Percentiles rank a stretch among this genome's conserved stretches.
Evolutionary conservation across 2,797 vertebrate genomes (phyloP).

Genomic region (Sardinella longiceps): DNA sequence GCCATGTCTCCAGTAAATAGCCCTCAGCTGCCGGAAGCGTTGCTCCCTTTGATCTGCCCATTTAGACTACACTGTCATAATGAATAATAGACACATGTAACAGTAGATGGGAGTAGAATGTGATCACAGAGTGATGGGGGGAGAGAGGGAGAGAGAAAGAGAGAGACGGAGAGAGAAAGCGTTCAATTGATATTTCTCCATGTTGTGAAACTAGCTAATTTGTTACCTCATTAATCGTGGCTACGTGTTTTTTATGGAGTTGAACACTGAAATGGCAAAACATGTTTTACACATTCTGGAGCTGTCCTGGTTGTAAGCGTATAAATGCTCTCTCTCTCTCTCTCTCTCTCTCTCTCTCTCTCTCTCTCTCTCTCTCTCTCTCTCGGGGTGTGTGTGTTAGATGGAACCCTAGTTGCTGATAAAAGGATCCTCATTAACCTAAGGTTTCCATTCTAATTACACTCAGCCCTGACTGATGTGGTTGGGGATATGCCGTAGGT

Average conservation of each 20-base stretch:
- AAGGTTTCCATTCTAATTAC: neutral
- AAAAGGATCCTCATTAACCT: neutral
- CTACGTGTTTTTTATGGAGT: neutral
- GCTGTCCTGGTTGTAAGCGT: neutral
- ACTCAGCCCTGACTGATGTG: neutral
- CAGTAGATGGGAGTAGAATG: neutral
- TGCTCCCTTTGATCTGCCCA: neutral
- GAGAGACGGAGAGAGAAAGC: slow-evolving; percentile 32
- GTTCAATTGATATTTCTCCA: neutral
- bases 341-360: too few relatives aligned
- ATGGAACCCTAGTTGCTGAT: neutral
- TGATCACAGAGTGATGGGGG: neutral
- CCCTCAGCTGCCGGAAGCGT: neutral
- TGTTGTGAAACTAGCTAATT: neutral
- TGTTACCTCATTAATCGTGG: neutral
- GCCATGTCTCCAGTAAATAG: neutral
- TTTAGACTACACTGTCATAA: neutral
- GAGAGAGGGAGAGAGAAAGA: slow-evolving; percentile 25
- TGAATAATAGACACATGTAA: neutral
- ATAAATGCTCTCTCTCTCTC: neutral
- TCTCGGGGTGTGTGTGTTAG: neutral
- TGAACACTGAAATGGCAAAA: neutral
- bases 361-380: too few relatives aligned
- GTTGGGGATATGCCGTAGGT: neutral
- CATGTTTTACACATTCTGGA: neutral